Percentiles rank a stretch among this genome's conserved stretches.
phyloP scores from a whole-genome alignment of 2,113 vertebrate species.

The Lagenorhynchus albirostris region DNA sequence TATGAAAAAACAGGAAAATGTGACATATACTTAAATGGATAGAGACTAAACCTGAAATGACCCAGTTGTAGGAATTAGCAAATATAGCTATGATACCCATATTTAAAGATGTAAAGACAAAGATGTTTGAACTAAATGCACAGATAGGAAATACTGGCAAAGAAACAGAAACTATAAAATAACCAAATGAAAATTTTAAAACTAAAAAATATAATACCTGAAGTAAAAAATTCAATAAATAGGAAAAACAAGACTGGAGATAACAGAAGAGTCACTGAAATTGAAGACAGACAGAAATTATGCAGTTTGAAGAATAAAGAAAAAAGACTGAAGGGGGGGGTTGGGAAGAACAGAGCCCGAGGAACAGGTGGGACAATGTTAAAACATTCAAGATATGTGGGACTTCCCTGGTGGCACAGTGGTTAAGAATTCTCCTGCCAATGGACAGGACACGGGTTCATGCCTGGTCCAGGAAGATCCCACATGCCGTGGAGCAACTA shows the following conservation, averaged over 20 bases:
- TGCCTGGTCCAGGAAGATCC: no score
- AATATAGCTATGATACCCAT: not conserved
- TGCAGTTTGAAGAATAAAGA: not conserved
- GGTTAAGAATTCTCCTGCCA: no score
- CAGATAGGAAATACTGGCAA: not conserved
- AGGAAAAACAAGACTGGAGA: not conserved
- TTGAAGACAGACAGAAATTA: not conserved
- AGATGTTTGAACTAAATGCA: not conserved
- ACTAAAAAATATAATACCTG: not conserved
- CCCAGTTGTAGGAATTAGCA: not conserved
- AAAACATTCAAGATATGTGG: not conserved
- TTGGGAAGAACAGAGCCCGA: not conserved
- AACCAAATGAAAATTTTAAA: not conserved
- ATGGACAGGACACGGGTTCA: no score
- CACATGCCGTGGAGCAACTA: no score
- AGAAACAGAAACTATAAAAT: not conserved
- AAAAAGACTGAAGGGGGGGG: accelerated
- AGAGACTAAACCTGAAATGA: not conserved
- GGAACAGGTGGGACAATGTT: not conserved
- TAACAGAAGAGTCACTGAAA: not conserved
- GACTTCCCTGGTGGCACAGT: no score
- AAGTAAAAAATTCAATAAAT: not conserved
- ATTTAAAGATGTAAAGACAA: not conserved
- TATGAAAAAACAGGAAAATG: not conserved
- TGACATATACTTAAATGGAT: not conserved